These are phyloP conservation scores for Drosophila sulfurigaster DNA, from an alignment of 1,140 invertebrate species.

Conservation along the genomic window DNA sequence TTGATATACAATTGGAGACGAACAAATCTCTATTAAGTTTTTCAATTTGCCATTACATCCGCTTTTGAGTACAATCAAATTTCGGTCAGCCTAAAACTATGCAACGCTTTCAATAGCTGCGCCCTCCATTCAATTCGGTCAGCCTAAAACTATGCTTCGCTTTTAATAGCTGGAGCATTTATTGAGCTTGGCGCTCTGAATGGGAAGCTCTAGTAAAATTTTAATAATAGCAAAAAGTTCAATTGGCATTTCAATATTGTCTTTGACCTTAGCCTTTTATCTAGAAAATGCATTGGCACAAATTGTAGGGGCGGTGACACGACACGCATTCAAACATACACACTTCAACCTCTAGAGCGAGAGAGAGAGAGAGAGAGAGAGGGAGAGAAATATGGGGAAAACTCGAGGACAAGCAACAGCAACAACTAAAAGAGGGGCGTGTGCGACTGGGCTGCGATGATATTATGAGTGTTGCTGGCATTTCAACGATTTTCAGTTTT, in stretches of 20 bases:
- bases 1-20: not conserved
- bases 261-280: slow-evolving; percentile 82
- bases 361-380: slow-evolving; percentile 24
- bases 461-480: slow-evolving; percentile 83
- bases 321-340: slow-evolving; percentile 34
- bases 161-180: slow-evolving; percentile 5
- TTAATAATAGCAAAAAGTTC: slow-evolving; percentile 79
- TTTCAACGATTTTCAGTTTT: slow-evolving; percentile 84
- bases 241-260: slow-evolving; percentile 83
- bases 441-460: slow-evolving; percentile 35
- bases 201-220: slow-evolving; percentile 54
- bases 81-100: no score
- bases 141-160: slow-evolving; percentile 2
- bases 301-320: slow-evolving; percentile 46
- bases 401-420: not conserved
- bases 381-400: not conserved
- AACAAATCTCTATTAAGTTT: no score
- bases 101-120: not conserved
- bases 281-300: slow-evolving; percentile 38
- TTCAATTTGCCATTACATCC: no score
- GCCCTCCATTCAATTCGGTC: not conserved
- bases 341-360: slow-evolving; percentile 1
- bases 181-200: slow-evolving; percentile 10
- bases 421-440: slow-evolving; percentile 1
- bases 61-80: no score